phyloP scores from a whole-genome alignment of 2,888 invertebrate genomes.

The Brenthis hecate region DNA sequence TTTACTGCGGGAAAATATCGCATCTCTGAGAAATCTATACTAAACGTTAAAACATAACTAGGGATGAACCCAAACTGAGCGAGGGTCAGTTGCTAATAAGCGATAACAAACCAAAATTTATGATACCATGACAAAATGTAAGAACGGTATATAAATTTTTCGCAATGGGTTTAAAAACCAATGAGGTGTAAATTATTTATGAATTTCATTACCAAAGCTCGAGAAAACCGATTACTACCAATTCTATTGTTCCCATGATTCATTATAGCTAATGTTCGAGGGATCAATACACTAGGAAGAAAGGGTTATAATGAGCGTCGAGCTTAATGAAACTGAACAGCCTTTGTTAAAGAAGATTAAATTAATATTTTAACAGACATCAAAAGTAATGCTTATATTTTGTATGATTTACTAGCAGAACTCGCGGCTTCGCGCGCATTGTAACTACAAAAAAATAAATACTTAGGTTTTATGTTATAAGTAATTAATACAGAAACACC shows the following conservation, averaged over 20 bases:
- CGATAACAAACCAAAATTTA: too few relatives aligned
- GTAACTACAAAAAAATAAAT: too few relatives aligned
- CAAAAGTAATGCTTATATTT: too few relatives aligned
- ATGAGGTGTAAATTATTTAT: conserved; percentile 35
- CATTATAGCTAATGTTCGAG: conserved; percentile 29
- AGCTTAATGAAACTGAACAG: background rate
- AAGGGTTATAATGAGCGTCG: background rate
- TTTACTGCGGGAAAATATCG: too few relatives aligned
- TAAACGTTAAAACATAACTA: too few relatives aligned
- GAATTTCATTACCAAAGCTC: conserved; percentile 34
- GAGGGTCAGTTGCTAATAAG: too few relatives aligned
- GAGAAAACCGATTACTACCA: conserved; percentile 28
- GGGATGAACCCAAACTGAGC: too few relatives aligned
- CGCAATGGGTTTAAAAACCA: conserved; percentile 30
- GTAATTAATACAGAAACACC: too few relatives aligned
- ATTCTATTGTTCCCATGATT: conserved; percentile 32
- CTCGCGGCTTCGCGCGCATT: too few relatives aligned
- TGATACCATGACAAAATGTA: background rate
- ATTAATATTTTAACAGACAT: background rate
- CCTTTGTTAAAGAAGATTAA: conserved; percentile 2
- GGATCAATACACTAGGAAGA: conserved; percentile 5
- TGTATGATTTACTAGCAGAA: too few relatives aligned
- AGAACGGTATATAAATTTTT: conserved; percentile 26
- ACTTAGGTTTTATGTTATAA: too few relatives aligned
- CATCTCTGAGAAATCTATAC: too few relatives aligned